Conservation (phyloP, 92 coral and sea anemone genomes). For the Montipora capitata region DNA sequence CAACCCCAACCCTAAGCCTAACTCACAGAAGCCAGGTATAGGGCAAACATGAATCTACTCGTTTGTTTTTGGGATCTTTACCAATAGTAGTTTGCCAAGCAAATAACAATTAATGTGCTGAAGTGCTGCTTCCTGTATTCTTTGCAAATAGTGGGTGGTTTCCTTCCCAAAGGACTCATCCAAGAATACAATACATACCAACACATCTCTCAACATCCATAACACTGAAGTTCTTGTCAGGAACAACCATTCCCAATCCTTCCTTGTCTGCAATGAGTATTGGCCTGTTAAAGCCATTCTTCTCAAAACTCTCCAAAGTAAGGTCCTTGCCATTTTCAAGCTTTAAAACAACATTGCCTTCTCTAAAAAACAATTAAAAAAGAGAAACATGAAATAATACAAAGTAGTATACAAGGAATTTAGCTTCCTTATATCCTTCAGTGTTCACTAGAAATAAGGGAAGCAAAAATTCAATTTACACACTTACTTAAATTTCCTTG, state of each 20-base stretch:
- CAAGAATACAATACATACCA: constrained; percentile 63
- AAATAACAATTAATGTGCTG: neutral
- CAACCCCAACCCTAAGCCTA: no score
- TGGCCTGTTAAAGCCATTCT: constrained; percentile 90
- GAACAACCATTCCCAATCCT: constrained; percentile 91
- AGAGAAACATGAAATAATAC: neutral
- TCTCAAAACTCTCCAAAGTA: constrained; percentile 83
- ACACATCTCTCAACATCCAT: constrained; percentile 93
- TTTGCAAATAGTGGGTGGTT: neutral
- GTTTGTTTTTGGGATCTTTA: no score
- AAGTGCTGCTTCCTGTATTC: no score
- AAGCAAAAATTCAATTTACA: neutral
- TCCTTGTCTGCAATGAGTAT: constrained; percentile 85
- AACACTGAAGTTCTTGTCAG: constrained; percentile 77
- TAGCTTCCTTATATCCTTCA: no score
- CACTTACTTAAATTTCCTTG: constrained; percentile 80
- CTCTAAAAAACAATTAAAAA: constrained; percentile 55
- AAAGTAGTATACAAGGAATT: no score
- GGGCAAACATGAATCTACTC: no score
- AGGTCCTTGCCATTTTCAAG: constrained; percentile 86
- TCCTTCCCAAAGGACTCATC: neutral
- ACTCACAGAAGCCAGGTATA: no score
- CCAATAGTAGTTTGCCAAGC: neutral
- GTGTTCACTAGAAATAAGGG: no score
- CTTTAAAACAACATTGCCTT: constrained; percentile 76